Conservation (phyloP, 2,797 vertebrate genomes). For the Acanthornis magna region DNA sequence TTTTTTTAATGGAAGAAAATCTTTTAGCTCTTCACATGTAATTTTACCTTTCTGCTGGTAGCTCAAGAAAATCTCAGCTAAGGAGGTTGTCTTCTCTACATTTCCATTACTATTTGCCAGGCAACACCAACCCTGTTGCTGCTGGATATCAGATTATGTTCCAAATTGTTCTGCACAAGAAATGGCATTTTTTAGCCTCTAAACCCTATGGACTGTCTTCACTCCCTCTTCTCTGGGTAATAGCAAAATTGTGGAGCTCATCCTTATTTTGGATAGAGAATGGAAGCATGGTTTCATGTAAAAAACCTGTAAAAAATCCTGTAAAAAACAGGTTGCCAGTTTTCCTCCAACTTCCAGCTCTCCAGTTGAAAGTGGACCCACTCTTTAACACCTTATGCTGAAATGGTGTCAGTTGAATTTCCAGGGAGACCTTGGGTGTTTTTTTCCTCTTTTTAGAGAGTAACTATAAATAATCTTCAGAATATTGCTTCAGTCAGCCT, state of each 20-base stretch:
- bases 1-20: neutral
- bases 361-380: neutral
- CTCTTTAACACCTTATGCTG: neutral
- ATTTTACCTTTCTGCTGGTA: neutral
- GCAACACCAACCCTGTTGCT: neutral
- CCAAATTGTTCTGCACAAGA: neutral
- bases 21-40: neutral
- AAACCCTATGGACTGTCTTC: neutral
- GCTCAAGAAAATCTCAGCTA: neutral
- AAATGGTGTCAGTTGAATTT: neutral
- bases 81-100: neutral
- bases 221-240: neutral
- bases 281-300: neutral
- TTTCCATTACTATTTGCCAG: neutral
- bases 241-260: neutral
- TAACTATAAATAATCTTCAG: neutral
- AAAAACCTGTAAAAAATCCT: neutral
- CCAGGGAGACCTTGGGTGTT: neutral
- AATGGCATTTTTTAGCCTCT: neutral
- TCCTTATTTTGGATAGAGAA: neutral
- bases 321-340: neutral
- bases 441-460: neutral
- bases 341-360: neutral
- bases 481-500: neutral
- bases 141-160: neutral